These are phyloP conservation scores for Nemurella pictetii DNA, from an alignment of 2,888 invertebrate genomes.

Conservation along the genomic window DNA sequence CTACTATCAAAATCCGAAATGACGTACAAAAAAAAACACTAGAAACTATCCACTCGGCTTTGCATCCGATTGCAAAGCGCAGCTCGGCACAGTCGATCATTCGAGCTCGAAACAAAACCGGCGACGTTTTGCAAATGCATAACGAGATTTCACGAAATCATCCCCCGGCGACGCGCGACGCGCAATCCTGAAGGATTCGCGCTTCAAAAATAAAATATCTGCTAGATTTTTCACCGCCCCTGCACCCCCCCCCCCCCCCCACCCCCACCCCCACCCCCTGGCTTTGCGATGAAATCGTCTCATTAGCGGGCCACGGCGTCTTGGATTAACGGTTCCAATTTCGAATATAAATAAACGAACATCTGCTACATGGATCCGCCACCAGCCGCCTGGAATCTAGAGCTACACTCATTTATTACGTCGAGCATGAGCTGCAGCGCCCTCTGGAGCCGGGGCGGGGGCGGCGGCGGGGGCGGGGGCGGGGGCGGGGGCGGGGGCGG, in stretches of 20 bases:
- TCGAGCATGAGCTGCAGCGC: neutral
- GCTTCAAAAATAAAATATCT: neutral
- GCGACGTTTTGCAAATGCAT: neutral
- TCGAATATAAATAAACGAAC: conserved; percentile 34
- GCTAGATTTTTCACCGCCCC: neutral
- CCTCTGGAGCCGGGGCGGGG: neutral
- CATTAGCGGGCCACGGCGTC: neutral
- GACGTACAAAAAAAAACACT: no score
- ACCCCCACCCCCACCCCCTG: no score
- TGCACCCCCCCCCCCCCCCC: no score
- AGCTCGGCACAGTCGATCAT: neutral
- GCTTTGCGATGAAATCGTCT: neutral
- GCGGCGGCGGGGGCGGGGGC: neutral
- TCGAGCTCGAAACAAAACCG: neutral
- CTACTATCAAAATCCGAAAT: no score
- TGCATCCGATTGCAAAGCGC: neutral
- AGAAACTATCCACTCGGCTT: neutral
- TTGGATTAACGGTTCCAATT: conserved; percentile 24
- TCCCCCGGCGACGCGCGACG: neutral
- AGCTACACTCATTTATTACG: neutral
- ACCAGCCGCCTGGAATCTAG: neutral
- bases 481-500: neutral
- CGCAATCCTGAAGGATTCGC: neutral
- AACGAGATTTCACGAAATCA: neutral
- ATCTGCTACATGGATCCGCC: conserved; percentile 33